phyloP scores from a whole-genome alignment of 2,113 vertebrate genomes.

The Microcebus lehilahytsara region DNA sequence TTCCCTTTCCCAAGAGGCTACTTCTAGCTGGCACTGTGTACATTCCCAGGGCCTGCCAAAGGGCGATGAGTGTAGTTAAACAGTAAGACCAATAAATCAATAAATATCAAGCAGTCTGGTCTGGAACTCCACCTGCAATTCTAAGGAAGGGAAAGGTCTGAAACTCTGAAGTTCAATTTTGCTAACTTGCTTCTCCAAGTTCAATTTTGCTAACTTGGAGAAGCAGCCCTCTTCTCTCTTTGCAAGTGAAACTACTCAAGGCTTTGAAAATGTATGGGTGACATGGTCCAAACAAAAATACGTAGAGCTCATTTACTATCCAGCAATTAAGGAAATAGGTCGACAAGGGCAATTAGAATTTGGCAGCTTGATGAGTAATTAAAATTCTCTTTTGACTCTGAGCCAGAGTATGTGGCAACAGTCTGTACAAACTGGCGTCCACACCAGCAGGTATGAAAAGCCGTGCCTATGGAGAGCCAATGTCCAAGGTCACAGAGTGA shows the following conservation, averaged over 20 bases:
- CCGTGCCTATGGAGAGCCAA: not conserved
- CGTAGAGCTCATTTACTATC: not conserved
- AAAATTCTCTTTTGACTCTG: not conserved
- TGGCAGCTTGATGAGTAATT: slow-evolving; percentile 40
- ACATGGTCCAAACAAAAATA: not conserved
- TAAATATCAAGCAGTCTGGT: not conserved
- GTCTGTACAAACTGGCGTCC: not conserved
- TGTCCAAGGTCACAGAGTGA: not conserved
- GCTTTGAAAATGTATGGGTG: not conserved
- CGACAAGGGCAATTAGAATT: not conserved
- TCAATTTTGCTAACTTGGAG: too few relatives aligned
- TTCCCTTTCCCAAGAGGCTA: not conserved
- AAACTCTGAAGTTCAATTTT: not conserved
- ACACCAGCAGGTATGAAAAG: not conserved
- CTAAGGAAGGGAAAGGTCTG: not conserved
- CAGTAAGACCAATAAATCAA: not conserved
- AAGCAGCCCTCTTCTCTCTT: not conserved
- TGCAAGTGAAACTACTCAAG: not conserved
- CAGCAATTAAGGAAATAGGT: not conserved
- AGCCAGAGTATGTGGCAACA: not conserved
- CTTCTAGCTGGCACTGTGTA: not conserved
- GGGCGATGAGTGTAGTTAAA: not conserved
- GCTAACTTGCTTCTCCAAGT: too few relatives aligned
- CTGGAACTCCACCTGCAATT: not conserved
- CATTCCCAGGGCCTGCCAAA: not conserved